Conservation (phyloP, 2,113 vertebrate genomes). For the Chiloscyllium plagiosum region DNA sequence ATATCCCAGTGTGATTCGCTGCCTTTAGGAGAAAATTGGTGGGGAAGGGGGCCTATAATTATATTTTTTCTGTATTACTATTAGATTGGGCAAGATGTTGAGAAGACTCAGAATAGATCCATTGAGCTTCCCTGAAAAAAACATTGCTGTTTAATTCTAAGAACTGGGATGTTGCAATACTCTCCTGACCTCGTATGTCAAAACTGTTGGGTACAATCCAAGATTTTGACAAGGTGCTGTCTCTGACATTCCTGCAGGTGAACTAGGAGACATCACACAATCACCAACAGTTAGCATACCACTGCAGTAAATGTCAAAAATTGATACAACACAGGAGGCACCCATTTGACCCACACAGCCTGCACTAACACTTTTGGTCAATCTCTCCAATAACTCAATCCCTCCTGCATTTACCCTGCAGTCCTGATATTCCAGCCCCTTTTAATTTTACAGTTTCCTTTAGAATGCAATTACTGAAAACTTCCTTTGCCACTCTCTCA, state of each 20-base stretch:
- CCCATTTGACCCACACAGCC: neutral
- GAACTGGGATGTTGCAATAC: neutral
- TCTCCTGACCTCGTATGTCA: neutral
- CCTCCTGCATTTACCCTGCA: neutral
- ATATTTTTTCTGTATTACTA: neutral
- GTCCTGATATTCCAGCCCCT: neutral
- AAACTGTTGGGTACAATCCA: neutral
- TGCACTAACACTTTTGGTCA: neutral
- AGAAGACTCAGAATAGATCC: neutral
- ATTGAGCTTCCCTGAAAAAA: neutral
- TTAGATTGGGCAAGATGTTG: neutral
- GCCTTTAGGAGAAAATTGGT: neutral
- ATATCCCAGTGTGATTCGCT: neutral
- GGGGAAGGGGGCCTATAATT: neutral
- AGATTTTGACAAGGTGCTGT: neutral
- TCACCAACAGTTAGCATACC: neutral
- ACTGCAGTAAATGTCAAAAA: neutral
- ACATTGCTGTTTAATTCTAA: neutral
- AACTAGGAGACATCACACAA: neutral
- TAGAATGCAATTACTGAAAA: neutral
- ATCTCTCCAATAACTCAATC: neutral
- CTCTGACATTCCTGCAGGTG: neutral
- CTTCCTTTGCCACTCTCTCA: neutral
- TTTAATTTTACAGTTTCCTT: neutral
- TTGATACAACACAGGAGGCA: neutral